Conservation (phyloP, 2,113 vertebrate species). For the Oncorhynchus kisutch region DNA sequence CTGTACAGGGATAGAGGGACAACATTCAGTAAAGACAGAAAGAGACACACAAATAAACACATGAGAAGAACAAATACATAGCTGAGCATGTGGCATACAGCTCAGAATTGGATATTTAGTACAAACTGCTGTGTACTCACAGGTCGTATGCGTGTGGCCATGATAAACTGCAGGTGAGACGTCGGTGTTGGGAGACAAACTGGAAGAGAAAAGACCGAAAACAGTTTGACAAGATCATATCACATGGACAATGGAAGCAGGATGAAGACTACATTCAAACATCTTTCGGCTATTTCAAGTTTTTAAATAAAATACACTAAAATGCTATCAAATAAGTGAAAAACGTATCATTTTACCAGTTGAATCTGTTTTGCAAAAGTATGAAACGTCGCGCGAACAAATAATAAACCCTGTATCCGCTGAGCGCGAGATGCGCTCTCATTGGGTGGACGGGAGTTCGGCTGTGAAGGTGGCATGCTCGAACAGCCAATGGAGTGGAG, state of each 20-base stretch:
- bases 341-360: background rate
- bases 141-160: conserved; percentile 75
- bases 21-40: too few species aligned
- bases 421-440: conserved; percentile 38
- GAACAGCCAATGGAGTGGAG: conserved; percentile 47
- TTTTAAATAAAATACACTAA: background rate
- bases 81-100: too few species aligned
- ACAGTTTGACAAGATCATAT: too few species aligned
- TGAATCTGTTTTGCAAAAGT: background rate
- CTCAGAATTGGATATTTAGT: background rate
- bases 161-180: conserved; percentile 27
- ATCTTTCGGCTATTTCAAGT: too few species aligned
- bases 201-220: background rate
- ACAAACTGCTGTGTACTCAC: conserved; percentile 59
- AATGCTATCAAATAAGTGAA: too few species aligned
- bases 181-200: background rate
- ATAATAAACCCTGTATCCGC: conserved; percentile 46
- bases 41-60: background rate
- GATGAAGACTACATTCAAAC: too few species aligned
- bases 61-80: too few species aligned
- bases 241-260: too few species aligned
- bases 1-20: conserved; percentile 56
- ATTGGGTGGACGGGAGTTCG: conserved; percentile 51
- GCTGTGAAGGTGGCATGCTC: background rate
- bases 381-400: too few species aligned